These are phyloP conservation scores for Otis tarda DNA, from an alignment of 2,113 vertebrate genomes.

Conservation along the genomic window DNA sequence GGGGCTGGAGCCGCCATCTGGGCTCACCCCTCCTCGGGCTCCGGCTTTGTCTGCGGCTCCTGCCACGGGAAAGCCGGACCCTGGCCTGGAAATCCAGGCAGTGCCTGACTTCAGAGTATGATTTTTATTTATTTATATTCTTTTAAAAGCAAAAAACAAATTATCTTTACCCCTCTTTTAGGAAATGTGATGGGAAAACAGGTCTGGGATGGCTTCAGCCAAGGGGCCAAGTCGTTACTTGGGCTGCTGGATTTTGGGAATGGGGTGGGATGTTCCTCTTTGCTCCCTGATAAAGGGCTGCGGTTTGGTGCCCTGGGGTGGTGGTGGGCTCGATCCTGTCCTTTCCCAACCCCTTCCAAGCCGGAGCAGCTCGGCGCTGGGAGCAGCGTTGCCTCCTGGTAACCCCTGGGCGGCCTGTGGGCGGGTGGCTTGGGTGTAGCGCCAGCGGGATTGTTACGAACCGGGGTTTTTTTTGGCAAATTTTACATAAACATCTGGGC, in stretches of 20 bases:
- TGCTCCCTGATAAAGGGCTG: rapidly evolving
- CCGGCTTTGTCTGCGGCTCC: not conserved
- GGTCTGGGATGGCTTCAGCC: not conserved
- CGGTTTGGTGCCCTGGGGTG: not conserved
- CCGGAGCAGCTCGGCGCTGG: not conserved
- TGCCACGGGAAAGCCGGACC: not conserved
- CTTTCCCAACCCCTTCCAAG: not conserved
- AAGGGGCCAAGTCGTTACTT: rapidly evolving
- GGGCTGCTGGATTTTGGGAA: not conserved
- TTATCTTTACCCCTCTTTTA: no score
- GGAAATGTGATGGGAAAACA: not conserved
- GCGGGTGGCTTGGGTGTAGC: not conserved
- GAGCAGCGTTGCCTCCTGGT: not conserved
- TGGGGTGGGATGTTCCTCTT: not conserved
- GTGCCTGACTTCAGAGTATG: rapidly evolving
- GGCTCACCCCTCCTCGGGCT: rapidly evolving
- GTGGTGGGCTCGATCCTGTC: not conserved
- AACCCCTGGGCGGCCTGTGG: not conserved
- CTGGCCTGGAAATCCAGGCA: rapidly evolving
- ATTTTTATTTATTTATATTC: no score
- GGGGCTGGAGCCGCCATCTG: slow-evolving; percentile 26
- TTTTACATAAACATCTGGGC: slow-evolving; percentile 17
- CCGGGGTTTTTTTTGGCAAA: not conserved
- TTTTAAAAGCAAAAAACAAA: not conserved
- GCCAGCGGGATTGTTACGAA: not conserved